Evolutionary conservation across 2,113 vertebrate genomes (phyloP).

Genomic region (Neolamprologus ventralis): DNA sequence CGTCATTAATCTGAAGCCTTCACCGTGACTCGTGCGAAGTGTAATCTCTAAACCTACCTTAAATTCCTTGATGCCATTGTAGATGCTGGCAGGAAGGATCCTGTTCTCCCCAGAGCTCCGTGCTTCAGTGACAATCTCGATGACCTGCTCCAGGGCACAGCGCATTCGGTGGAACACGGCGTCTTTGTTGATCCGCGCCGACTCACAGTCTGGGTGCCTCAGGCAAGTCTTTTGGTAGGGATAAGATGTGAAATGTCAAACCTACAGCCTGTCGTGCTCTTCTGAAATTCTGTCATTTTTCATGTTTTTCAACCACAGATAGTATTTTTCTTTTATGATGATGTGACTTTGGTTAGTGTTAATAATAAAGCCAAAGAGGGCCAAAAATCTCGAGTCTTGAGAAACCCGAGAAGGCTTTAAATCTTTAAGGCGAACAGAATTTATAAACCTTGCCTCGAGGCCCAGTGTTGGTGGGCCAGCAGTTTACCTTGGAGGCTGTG

Average conservation of each 20-base stretch:
- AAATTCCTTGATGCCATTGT: conserved; percentile 87
- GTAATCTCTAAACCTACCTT: conserved; percentile 73
- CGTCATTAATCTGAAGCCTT: background rate
- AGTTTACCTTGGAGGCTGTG: conserved; percentile 92
- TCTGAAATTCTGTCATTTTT: background rate
- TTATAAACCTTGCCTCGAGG: background rate
- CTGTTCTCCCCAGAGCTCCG: conserved; percentile 78
- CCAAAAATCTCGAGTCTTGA: background rate
- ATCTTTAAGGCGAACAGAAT: background rate
- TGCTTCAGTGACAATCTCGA: conserved; percentile 92
- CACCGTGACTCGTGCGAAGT: background rate
- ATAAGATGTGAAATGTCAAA: conserved; percentile 35
- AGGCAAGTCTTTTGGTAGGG: conserved; percentile 87
- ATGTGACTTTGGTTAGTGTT: background rate
- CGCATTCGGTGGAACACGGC: conserved; percentile 96
- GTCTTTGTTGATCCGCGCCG: conserved; percentile 92
- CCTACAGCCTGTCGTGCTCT: background rate
- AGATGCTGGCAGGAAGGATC: conserved; percentile 80
- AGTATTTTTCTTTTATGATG: background rate
- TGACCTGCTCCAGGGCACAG: conserved; percentile 90
- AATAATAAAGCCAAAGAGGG: background rate
- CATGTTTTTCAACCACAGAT: background rate
- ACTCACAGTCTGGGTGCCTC: conserved; percentile 97
- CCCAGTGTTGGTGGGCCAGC: background rate
- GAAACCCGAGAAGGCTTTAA: background rate